Percentiles rank a stretch among this genome's conserved stretches.
These are phyloP conservation scores for Taenaris catops DNA, from an alignment of 2,888 invertebrate species.

Conservation along the genomic window DNA sequence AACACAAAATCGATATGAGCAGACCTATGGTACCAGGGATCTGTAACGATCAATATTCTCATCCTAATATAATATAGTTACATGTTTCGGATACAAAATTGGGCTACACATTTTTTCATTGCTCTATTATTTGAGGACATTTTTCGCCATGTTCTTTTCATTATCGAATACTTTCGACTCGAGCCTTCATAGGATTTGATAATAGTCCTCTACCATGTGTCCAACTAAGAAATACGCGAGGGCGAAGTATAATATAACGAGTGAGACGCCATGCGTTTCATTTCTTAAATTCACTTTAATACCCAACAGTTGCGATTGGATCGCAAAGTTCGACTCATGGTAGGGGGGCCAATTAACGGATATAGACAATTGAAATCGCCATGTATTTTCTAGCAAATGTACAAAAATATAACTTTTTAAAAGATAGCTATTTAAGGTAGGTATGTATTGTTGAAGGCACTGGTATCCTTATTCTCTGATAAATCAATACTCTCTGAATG, in stretches of 20 bases:
- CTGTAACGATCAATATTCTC: no score
- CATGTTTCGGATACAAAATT: no score
- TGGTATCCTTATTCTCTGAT: conserved; percentile 60
- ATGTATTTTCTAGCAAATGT: conserved; percentile 53
- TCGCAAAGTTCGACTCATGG: conserved; percentile 30
- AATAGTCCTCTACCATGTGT: conserved; percentile 31
- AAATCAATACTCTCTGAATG: conserved; percentile 45
- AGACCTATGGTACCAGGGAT: no score
- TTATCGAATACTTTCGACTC: conserved; percentile 53
- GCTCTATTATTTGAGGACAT: no score
- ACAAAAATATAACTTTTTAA: conserved; percentile 68
- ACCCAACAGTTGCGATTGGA: conserved; percentile 25
- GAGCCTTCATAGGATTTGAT: conserved; percentile 50
- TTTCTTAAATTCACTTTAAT: conserved; percentile 25
- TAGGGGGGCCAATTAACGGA: conserved; percentile 25
- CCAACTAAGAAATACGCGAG: conserved; percentile 24
- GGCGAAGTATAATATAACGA: conserved; percentile 19
- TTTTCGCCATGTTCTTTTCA: no score
- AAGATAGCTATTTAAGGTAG: conserved; percentile 59
- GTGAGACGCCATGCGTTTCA: conserved; percentile 25
- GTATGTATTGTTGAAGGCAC: conserved; percentile 78
- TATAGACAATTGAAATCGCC: conserved; percentile 44
- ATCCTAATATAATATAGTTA: no score
- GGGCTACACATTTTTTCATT: no score
- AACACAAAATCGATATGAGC: no score